Conservation (phyloP, 2,113 vertebrate genomes). For the Malurus alboscapulatus region DNA sequence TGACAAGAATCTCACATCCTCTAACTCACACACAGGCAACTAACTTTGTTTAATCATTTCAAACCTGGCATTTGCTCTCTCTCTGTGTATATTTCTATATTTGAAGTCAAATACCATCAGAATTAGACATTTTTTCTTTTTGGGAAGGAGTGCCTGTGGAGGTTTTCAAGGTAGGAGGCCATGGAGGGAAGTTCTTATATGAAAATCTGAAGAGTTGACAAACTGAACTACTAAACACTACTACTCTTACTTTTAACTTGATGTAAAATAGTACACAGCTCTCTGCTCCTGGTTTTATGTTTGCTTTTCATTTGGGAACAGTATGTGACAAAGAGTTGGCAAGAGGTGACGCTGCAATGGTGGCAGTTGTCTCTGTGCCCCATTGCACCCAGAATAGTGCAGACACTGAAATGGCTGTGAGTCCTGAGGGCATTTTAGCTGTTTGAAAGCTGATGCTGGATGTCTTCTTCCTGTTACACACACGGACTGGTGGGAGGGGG, state of each 20-base stretch:
- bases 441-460: neutral
- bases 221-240: neutral
- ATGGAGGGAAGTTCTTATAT: neutral
- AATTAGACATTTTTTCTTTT: neutral
- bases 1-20: neutral
- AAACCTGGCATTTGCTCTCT: neutral
- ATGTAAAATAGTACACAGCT: neutral
- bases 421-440: neutral
- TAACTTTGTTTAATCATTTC: neutral
- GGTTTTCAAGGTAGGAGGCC: neutral
- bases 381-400: neutral
- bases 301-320: neutral
- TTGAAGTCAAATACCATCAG: neutral
- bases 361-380: neutral
- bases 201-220: neutral
- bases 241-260: neutral
- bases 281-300: neutral
- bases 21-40: neutral
- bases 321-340: neutral
- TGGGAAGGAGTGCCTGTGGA: neutral
- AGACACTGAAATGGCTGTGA: neutral
- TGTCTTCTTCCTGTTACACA: conserved; percentile 2
- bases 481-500: neutral
- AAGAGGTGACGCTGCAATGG: neutral
- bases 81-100: neutral